Conservation (phyloP, 2,113 vertebrate species). For the Peromyscus leucopus region DNA sequence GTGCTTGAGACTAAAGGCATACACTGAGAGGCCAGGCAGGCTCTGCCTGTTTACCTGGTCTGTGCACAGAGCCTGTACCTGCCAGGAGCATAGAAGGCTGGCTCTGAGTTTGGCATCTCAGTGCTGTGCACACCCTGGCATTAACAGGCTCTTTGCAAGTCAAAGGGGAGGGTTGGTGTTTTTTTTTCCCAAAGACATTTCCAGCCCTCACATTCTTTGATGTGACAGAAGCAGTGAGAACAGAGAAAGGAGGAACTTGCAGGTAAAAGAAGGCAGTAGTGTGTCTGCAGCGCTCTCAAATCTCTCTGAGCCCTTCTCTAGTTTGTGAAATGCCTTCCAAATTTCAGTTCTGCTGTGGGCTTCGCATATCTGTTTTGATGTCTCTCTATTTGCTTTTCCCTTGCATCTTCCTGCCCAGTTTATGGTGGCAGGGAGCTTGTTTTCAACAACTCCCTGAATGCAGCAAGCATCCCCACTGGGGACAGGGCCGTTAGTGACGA, state of each 20-base stretch:
- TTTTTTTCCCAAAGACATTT: background rate
- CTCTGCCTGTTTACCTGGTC: background rate
- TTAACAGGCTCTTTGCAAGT: background rate
- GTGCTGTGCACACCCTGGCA: background rate
- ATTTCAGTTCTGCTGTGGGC: constrained; percentile 1
- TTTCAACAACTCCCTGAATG: background rate
- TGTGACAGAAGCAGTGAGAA: background rate
- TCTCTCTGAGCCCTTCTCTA: background rate
- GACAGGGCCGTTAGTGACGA: background rate
- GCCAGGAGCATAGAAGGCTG: no score
- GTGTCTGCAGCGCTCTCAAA: background rate
- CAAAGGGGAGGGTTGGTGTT: background rate
- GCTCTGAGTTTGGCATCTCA: background rate
- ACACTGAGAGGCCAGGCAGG: background rate
- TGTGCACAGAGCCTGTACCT: background rate
- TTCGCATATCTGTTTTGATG: background rate
- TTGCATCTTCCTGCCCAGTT: background rate
- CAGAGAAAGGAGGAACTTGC: background rate
- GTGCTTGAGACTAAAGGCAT: background rate
- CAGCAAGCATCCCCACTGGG: background rate
- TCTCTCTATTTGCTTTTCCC: background rate
- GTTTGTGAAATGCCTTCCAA: background rate
- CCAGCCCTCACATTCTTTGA: constrained; percentile 7
- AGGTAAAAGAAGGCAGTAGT: background rate
- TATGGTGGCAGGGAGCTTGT: background rate